Base-by-base conservation (phyloP, 2,888 invertebrate genomes). In the Apodemia zela region DNA sequence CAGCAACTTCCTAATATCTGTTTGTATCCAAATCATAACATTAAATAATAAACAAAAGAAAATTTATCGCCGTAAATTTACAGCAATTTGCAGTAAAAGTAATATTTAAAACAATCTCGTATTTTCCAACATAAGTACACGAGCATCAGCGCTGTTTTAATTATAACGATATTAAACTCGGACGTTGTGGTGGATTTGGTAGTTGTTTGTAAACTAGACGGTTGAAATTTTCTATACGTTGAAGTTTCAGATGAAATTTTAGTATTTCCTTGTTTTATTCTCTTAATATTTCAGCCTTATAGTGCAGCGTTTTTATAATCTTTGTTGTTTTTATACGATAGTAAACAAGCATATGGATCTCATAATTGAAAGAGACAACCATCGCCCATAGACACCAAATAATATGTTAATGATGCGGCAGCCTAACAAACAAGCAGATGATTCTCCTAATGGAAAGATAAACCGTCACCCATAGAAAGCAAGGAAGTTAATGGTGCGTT, bases 151-250 rank as follows among this genome's bases (percentile, higher is more conserved):
- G 54, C 54, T 54, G 54, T 54, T 54, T 54, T 54, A 18, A 54
- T 54, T 54, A 54, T 54, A 54, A 54, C 54, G 54, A 54, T 54
- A 54, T 54, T 54, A 54, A 54, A 54, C 54, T 21, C 54, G 54
- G 54, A 54, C 54, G 54, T 25, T 54, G 54, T 25, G 18, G 18
- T 18, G 54, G 54, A 54, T 54, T 54, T 21, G 54, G 54, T 54
- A 54, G 18, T 49, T 49, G 54, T 54, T 54, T 21, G 54, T 54
- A 54, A 54, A 54, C 54, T 54, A 25, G 54, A 21, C 17, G 49
- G 17, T 15, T 13, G 13, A 54, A 18, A 54, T 54, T 54, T 54
- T 54, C 13, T 21, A 54, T 25, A 6, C 13, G 25, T 25, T 18
- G 18, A 49, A 18, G 7, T 54, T 54, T 54, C 54, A 25, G 54